A percentile compares a stretch with the other conserved stretches of the same genome.
These are phyloP conservation scores for Babylonia areolata DNA, from an alignment of 1,140 invertebrate genomes.

Conservation along the genomic window DNA sequence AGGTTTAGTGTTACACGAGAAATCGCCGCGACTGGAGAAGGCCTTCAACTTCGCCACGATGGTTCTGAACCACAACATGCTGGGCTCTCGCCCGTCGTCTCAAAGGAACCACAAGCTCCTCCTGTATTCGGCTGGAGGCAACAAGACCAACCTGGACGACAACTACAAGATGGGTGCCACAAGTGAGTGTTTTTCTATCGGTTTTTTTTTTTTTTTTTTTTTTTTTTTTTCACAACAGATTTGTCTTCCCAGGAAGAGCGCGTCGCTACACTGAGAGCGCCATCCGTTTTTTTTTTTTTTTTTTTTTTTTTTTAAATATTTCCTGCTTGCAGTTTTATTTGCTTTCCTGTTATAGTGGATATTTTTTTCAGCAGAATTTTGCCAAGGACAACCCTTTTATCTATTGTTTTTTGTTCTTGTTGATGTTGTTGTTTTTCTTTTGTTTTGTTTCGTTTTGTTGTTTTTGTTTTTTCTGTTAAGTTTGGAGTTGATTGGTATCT, in stretches of 20 bases:
- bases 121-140: not conserved
- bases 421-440: too few relatives aligned
- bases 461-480: too few relatives aligned
- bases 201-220: not conserved
- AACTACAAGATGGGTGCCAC: conserved; percentile 52
- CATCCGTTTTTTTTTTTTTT: too few relatives aligned
- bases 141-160: conserved; percentile 45
- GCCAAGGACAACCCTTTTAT: too few relatives aligned
- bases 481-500: too few relatives aligned
- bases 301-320: not conserved
- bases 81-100: not conserved
- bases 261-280: too few relatives aligned
- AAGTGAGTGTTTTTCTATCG: conserved; percentile 37
- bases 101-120: not conserved
- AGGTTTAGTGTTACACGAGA: conserved; percentile 41
- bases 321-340: not conserved
- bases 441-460: too few relatives aligned
- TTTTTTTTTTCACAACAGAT: not conserved
- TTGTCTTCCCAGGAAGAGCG: too few relatives aligned
- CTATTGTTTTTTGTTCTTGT: too few relatives aligned
- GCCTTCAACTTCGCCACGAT: conserved; percentile 51
- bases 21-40: conserved; percentile 10
- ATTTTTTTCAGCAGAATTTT: too few relatives aligned
- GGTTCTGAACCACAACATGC: conserved; percentile 46
- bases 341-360: too few relatives aligned